Base-by-base conservation (phyloP, 2,888 invertebrate species). In the Chironomus riparius region DNA sequence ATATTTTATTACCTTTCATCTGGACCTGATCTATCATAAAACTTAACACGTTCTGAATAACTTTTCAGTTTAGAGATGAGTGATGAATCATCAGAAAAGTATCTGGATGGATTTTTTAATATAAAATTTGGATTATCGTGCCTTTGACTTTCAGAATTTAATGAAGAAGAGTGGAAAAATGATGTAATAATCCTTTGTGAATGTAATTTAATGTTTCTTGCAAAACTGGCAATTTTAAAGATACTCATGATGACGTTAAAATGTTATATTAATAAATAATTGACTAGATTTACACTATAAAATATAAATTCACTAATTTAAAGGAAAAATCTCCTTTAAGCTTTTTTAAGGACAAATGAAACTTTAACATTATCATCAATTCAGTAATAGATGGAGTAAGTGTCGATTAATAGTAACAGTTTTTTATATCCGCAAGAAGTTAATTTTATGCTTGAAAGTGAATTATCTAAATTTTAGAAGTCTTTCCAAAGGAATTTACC, bases 1-100 rank as follows among this genome's bases (percentile, higher is more conserved):
- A 56, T n/a, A 7, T 4, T 10, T 65, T 22, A 12, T 65, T 65
- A 65, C 65, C 24, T 24, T 65, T 65, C 48, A 21, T 47, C 47
- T 13, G 74, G 65, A n/a, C 68, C 74, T 2, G 74, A 74, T 13
- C 74, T 47, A 68, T 74, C 74, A 12, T 74, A 74, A 68, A 74
- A 74, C 24, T 24, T 18, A 6, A 74, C 74, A 18, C 74, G 47
- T 62, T 65, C 68, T 13, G 74, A 74, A 15, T 65, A 74, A 21
- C 48, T 74, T 68, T 74, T 74, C 13, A 74, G 13, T 10, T 38
- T 38, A 10, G 38, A 38, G 1, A 38, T 38, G 2, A 38, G 38
- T 1, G 38, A 38, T 38, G 38, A 38, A 38, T 38, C 38, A 38
- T 38, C 38, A 0, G 38, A 38, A 38, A 10, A 38, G 10, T 38